Evolutionary conservation across 64 coral and sea anemone species (phyloP).

Genomic region (Stichodactyla helianthus): DNA sequence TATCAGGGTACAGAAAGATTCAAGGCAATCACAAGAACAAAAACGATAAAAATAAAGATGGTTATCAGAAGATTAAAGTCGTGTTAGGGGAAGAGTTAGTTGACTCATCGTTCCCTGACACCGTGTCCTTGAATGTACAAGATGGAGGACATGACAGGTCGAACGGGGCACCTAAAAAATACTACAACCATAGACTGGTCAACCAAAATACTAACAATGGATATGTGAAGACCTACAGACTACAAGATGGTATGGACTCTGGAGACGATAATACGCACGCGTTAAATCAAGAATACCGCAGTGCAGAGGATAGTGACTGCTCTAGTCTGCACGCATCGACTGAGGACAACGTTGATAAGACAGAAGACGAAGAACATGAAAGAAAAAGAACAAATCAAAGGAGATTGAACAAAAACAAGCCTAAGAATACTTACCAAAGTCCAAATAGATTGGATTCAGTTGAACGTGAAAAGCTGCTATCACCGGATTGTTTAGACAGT

Average conservation of each 20-base stretch:
- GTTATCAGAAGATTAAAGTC: conserved; percentile 44
- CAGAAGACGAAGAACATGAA: conserved; percentile 50
- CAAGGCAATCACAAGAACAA: conserved; percentile 31
- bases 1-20: conserved; percentile 73
- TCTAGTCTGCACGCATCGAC: conserved; percentile 61
- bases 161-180: conserved; percentile 32
- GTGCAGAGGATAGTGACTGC: conserved; percentile 20
- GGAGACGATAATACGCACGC: conserved; percentile 33
- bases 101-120: conserved; percentile 77
- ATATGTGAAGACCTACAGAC: conserved; percentile 14
- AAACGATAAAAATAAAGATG: conserved; percentile 43
- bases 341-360: conserved; percentile 54
- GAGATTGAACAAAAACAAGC: not conserved
- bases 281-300: not conserved
- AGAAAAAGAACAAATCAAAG: not conserved
- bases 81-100: conserved; percentile 79
- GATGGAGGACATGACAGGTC: conserved; percentile 23
- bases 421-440: conserved; percentile 22
- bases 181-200: conserved; percentile 58
- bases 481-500: conserved; percentile 33
- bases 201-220: conserved; percentile 45
- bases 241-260: conserved; percentile 31
- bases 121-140: conserved; percentile 83
- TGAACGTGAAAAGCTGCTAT: conserved; percentile 27
- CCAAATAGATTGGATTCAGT: conserved; percentile 20